These are phyloP conservation scores for Heliornis fulica DNA, from an alignment of 2,113 vertebrate genomes.

Conservation along the genomic window DNA sequence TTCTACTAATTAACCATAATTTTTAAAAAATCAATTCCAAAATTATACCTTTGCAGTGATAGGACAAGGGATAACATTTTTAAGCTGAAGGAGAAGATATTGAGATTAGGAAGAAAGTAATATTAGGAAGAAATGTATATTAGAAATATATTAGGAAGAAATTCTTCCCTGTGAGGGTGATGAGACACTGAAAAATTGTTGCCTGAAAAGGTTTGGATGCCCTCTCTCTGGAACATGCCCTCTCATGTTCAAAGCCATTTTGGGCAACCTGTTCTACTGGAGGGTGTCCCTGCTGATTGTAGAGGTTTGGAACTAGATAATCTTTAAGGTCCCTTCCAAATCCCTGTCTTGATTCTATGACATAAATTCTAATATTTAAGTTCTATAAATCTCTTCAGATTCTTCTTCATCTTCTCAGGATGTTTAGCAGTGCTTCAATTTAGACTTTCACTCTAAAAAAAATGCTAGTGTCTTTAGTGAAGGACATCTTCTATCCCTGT, in stretches of 20 bases:
- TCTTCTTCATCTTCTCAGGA: neutral
- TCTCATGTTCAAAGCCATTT: neutral
- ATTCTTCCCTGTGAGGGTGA: neutral
- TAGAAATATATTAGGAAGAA: neutral
- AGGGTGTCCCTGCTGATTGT: fast-evolving
- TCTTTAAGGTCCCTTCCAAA: neutral
- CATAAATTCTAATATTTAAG: neutral
- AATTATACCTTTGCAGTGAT: neutral
- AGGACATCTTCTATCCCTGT: neutral
- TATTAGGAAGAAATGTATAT: neutral
- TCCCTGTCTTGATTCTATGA: fast-evolving
- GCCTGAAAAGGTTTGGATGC: fast-evolving
- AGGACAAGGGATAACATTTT: neutral
- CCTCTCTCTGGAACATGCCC: neutral
- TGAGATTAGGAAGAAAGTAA: neutral
- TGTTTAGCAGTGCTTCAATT: neutral
- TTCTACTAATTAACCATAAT: neutral
- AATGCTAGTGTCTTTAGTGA: fast-evolving
- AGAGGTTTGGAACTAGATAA: fast-evolving
- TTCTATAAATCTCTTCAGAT: neutral
- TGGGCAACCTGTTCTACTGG: neutral
- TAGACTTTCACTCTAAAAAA: neutral
- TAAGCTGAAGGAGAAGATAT: neutral
- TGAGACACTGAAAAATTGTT: neutral
- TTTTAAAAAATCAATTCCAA: neutral